Evolutionary conservation across 35 echinoderm and acorn worm genomes (phyloP).

Genomic region (Anneissia japonica): DNA sequence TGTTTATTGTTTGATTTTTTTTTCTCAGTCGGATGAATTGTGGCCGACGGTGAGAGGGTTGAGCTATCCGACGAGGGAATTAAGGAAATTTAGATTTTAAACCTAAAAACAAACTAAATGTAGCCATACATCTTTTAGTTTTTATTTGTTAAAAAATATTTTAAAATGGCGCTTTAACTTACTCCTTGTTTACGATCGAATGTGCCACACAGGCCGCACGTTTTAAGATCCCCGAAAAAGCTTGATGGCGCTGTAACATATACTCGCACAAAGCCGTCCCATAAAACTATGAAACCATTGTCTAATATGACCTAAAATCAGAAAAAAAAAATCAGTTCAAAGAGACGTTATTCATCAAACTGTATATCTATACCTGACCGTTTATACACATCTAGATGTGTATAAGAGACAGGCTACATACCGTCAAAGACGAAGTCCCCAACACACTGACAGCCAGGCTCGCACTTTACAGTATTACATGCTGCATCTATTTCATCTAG

Average conservation of each 20-base stretch:
- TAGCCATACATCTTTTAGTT: no score
- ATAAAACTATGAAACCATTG: neutral
- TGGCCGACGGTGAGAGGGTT: no score
- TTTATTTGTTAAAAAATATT: neutral
- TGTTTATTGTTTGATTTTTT: no score
- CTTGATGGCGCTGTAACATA: neutral
- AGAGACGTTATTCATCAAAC: no score
- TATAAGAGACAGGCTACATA: no score
- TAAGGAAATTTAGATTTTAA: no score
- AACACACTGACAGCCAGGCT: constrained; percentile 1
- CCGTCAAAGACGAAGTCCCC: neutral
- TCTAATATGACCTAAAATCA: neutral
- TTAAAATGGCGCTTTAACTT: neutral
- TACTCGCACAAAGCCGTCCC: neutral
- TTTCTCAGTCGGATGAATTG: no score
- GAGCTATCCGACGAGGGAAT: no score
- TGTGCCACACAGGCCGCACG: constrained; percentile 6
- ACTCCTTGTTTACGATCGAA: constrained; percentile 13
- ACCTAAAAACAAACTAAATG: no score
- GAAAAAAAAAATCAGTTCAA: neutral
- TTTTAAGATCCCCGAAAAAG: neutral
- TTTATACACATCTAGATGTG: no score
- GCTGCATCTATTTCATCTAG: neutral
- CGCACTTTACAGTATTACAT: neutral
- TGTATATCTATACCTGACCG: no score